phyloP scores from a whole-genome alignment of 2,797 vertebrate genomes.

The Sebastes diaconus region DNA sequence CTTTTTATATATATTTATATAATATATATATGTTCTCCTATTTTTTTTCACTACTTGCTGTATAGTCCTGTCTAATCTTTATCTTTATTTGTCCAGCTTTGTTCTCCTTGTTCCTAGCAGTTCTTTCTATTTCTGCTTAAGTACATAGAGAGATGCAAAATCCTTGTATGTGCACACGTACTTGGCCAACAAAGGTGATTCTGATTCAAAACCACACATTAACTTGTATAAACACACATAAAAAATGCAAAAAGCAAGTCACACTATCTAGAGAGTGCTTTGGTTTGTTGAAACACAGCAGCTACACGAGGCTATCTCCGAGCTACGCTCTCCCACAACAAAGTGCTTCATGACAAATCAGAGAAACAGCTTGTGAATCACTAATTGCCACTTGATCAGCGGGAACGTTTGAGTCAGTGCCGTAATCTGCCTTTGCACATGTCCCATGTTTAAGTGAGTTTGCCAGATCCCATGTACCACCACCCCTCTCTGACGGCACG shows the following conservation, averaged over 20 bases:
- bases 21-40: too few species aligned
- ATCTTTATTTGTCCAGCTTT: too few species aligned
- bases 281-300: conserved; percentile 12
- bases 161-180: too few species aligned
- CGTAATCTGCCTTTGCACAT: conserved; percentile 20
- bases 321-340: neutral
- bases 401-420: conserved; percentile 19
- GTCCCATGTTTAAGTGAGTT: conserved; percentile 7
- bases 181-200: neutral
- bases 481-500: neutral
- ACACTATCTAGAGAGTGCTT: neutral
- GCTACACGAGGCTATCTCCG: conserved; percentile 7
- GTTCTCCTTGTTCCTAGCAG: too few species aligned
- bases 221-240: conserved; percentile 7
- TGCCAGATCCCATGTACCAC: conserved; percentile 14
- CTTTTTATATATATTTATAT: too few species aligned
- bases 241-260: neutral
- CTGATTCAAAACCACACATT: neutral
- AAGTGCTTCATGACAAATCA: conserved; percentile 33
- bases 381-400: conserved; percentile 50
- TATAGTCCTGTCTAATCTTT: too few species aligned
- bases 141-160: too few species aligned
- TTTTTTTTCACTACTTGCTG: too few species aligned
- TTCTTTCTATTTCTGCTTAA: too few species aligned
- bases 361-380: conserved; percentile 47